A percentile compares a stretch with the other conserved stretches of the same genome.
Conservation (phyloP, 2,113 vertebrate species). For the Glaucidium brasilianum region DNA sequence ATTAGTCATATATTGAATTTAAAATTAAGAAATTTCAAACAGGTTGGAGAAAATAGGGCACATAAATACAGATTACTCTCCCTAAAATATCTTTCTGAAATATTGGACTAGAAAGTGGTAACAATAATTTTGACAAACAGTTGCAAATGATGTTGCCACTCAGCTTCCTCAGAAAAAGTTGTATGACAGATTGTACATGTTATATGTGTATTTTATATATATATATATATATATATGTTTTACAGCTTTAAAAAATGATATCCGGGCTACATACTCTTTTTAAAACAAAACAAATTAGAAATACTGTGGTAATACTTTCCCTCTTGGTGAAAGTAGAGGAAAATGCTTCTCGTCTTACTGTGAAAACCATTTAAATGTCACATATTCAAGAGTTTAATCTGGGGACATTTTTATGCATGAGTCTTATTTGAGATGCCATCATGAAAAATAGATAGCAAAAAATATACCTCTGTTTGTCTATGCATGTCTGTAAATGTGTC, state of each 20-base stretch:
- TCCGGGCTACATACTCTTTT: not conserved
- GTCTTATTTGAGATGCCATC: not conserved
- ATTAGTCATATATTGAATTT: not conserved
- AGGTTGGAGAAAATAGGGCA: not conserved
- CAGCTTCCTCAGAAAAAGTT: not conserved
- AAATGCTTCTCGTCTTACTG: not conserved
- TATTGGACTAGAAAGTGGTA: not conserved
- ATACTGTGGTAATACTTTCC: not conserved
- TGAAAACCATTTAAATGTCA: not conserved
- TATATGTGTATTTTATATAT: not conserved
- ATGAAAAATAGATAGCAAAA: not conserved
- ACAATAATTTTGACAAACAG: not conserved
- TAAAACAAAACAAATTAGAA: not conserved
- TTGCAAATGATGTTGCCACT: not conserved
- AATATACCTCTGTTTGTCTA: not conserved
- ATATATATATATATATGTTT: not conserved
- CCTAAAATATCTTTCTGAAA: not conserved
- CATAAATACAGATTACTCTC: not conserved
- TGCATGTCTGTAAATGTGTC: not conserved
- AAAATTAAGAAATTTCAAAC: not conserved
- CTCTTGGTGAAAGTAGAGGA: not conserved
- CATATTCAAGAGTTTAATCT: not conserved
- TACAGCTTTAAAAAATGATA: not conserved
- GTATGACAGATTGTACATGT: not conserved
- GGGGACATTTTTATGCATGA: not conserved